These are phyloP conservation scores for Platalea minor DNA, from an alignment of 2,797 vertebrate species.

Conservation along the genomic window DNA sequence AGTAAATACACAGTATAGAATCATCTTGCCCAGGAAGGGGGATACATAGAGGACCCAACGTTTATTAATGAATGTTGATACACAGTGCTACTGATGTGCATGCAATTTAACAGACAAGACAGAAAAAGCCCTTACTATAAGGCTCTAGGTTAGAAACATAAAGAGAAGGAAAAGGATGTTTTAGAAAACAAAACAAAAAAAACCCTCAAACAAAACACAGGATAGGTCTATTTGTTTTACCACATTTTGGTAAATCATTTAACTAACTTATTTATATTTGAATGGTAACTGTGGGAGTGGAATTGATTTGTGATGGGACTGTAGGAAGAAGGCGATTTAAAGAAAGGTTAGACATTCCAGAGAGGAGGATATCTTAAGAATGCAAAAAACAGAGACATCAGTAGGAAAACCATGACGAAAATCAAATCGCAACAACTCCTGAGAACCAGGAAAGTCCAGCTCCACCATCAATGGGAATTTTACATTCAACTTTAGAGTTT, in stretches of 20 bases:
- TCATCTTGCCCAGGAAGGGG: not conserved
- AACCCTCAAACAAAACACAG: not conserved
- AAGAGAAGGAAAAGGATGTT: conserved; percentile 9
- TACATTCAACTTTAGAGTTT: not conserved
- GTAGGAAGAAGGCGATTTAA: not conserved
- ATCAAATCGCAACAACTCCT: not conserved
- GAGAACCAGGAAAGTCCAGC: not conserved
- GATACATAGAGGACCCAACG: not conserved
- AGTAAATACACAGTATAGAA: conserved; percentile 61
- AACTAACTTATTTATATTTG: conserved; percentile 24
- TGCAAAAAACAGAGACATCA: not conserved
- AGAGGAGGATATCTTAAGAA: not conserved
- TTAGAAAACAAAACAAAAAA: not conserved
- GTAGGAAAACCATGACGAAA: not conserved
- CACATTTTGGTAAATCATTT: conserved; percentile 30
- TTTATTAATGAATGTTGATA: conserved; percentile 56
- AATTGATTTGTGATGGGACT: not conserved
- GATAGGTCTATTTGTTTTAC: conserved; percentile 14
- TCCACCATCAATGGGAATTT: not conserved
- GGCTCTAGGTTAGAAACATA: not conserved
- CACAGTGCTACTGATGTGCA: conserved; percentile 4
- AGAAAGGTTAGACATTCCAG: conserved; percentile 27
- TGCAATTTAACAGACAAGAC: conserved; percentile 4
- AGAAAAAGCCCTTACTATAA: not conserved
- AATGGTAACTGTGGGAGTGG: not conserved